These are phyloP conservation scores for Indicator indicator DNA, from an alignment of 2,113 vertebrate genomes.

Conservation along the genomic window DNA sequence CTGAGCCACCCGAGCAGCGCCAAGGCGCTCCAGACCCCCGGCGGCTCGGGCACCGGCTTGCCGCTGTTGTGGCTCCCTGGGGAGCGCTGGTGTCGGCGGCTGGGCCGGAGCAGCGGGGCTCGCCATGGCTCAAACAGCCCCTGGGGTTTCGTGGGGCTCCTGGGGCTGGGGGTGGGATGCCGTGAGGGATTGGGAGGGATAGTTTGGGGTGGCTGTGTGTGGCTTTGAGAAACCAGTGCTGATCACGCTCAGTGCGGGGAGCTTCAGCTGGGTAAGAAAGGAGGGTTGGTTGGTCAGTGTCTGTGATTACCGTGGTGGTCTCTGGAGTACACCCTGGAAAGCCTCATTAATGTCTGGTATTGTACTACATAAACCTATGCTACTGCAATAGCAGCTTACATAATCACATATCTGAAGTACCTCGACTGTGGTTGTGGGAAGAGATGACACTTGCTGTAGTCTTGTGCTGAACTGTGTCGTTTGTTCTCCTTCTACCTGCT, in stretches of 20 bases:
- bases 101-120: too few relatives aligned
- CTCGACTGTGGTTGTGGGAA: fast-evolving
- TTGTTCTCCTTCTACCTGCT: neutral
- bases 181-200: neutral
- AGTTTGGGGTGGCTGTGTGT: neutral
- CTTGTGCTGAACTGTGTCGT: neutral
- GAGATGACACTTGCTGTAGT: neutral
- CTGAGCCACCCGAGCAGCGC: neutral
- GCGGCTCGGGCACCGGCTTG: neutral
- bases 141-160: too few relatives aligned
- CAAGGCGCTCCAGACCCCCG: neutral
- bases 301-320: neutral
- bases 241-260: neutral
- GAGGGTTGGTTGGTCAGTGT: neutral
- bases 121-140: too few relatives aligned
- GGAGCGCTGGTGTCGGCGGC: neutral
- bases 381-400: neutral
- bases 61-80: fast-evolving
- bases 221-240: neutral
- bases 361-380: neutral
- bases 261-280: fast-evolving
- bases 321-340: neutral
- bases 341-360: neutral
- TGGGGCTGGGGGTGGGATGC: neutral
- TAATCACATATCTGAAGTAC: fast-evolving